Evolutionary conservation across 53 echinoderm and acorn worm species (phyloP).

Genomic region (Astropecten irregularis): DNA sequence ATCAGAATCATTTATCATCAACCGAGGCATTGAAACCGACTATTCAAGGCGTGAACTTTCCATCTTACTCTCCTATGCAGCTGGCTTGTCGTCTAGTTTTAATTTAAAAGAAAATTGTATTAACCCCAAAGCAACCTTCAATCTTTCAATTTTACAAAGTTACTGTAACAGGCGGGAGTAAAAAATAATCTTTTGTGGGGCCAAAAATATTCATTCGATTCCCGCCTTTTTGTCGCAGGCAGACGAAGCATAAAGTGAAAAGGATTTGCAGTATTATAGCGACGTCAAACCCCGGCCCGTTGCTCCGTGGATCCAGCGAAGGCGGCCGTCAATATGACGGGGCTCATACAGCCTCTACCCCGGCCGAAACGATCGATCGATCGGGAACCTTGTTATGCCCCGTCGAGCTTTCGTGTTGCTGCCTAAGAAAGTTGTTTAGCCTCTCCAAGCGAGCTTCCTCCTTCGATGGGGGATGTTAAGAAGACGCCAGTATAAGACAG

Average conservation of each 20-base stretch:
- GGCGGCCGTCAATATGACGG: conserved; percentile 13
- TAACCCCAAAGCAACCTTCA: conserved; percentile 9
- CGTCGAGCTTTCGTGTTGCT: conserved; percentile 32
- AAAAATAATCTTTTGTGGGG: neutral
- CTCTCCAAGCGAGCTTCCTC: conserved; percentile 45
- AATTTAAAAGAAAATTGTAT: too few relatives aligned
- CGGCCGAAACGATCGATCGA: conserved; percentile 22
- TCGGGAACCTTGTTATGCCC: conserved; percentile 6
- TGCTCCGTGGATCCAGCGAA: neutral
- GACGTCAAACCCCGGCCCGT: neutral
- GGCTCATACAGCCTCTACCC: neutral
- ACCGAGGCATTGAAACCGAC: too few relatives aligned
- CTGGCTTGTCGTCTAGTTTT: too few relatives aligned
- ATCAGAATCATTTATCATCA: too few relatives aligned
- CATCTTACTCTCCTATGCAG: too few relatives aligned
- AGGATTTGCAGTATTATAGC: conserved; percentile 17
- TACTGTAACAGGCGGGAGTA: conserved; percentile 58
- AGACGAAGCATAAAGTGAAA: conserved; percentile 47
- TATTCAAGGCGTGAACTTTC: too few relatives aligned
- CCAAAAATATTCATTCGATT: conserved; percentile 32
- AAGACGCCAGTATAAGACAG: neutral
- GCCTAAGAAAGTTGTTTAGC: conserved; percentile 30
- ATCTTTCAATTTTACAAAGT: conserved; percentile 53
- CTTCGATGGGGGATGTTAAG: neutral
- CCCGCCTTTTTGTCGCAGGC: conserved; percentile 47